Percentiles rank a stretch among this genome's conserved stretches.
Conservation (phyloP, 1,140 invertebrate species). For the Chrysoperla carnea region DNA sequence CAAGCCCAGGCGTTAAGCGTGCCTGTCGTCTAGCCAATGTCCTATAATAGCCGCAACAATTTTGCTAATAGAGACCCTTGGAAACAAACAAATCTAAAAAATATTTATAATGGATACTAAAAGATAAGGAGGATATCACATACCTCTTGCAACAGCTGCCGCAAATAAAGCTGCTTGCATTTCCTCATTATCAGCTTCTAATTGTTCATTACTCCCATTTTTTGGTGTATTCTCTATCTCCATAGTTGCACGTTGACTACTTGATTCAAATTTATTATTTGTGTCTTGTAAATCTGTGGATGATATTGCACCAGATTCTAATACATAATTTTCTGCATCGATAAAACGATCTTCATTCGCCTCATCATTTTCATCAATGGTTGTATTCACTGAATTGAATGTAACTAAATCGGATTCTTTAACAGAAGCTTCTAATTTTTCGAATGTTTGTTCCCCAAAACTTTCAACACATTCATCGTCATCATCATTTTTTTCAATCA, state of each 20-base stretch:
- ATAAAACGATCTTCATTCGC: conserved; percentile 22
- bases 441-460: conserved; percentile 5
- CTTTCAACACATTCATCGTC: conserved; percentile 11
- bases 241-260: background rate
- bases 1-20: too few relatives aligned
- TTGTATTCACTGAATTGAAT: conserved; percentile 11
- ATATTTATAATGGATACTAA: too few relatives aligned
- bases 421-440: conserved; percentile 20
- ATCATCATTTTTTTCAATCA: conserved; percentile 11
- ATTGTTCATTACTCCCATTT: conserved; percentile 8
- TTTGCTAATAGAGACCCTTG: too few relatives aligned
- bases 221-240: background rate
- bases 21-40: too few relatives aligned
- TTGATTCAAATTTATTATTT: background rate
- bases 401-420: conserved; percentile 20
- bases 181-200: conserved; percentile 13
- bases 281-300: conserved; percentile 5
- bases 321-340: conserved; percentile 24
- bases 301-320: conserved; percentile 23
- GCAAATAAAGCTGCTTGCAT: conserved; percentile 19
- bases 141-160: conserved; percentile 12
- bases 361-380: conserved; percentile 17
- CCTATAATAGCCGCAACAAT: too few relatives aligned
- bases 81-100: too few relatives aligned
- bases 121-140: background rate